Evolutionary conservation across 1,140 invertebrate genomes (phyloP).

Genomic region (Diabrotica undecimpunctata): DNA sequence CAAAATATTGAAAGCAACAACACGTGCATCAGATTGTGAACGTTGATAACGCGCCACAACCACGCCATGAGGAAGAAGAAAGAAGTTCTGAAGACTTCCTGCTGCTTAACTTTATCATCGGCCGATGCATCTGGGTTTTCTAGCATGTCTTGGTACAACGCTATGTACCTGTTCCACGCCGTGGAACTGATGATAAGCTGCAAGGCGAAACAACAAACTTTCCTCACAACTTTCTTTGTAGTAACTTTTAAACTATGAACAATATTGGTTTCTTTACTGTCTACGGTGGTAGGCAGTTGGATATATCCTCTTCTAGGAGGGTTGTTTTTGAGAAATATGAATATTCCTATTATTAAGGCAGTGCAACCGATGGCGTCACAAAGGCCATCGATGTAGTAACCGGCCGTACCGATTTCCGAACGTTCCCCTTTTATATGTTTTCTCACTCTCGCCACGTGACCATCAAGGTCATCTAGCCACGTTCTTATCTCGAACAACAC

Average conservation of each 20-base stretch:
- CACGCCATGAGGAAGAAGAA: conserved; percentile 71
- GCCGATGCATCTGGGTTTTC: conserved; percentile 57
- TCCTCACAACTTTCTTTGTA: conserved; percentile 59
- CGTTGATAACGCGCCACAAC: conserved; percentile 75
- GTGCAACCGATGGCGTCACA: conserved; percentile 71
- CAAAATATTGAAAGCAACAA: conserved; percentile 74
- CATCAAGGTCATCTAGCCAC: conserved; percentile 76
- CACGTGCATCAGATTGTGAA: conserved; percentile 73
- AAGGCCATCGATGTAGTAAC: conserved; percentile 70
- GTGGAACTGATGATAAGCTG: conserved; percentile 68
- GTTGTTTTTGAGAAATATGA: conserved; percentile 64
- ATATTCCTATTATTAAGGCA: conserved; percentile 62
- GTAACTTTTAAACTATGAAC: conserved; percentile 63
- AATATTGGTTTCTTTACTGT: conserved; percentile 51
- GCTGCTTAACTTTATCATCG: conserved; percentile 52
- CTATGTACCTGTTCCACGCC: conserved; percentile 78
- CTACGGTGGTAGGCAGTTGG: conserved; percentile 54
- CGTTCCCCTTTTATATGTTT: conserved; percentile 66
- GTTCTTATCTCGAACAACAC: conserved; percentile 71
- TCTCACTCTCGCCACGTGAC: conserved; percentile 68
- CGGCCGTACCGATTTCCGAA: conserved; percentile 66
- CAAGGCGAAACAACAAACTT: conserved; percentile 62
- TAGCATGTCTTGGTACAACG: conserved; percentile 69
- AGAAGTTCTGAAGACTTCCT: conserved; percentile 57
- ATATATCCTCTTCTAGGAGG: conserved; percentile 64